phyloP scores from a whole-genome alignment of 2,113 vertebrate genomes.

The Carettochelys insculpta region DNA sequence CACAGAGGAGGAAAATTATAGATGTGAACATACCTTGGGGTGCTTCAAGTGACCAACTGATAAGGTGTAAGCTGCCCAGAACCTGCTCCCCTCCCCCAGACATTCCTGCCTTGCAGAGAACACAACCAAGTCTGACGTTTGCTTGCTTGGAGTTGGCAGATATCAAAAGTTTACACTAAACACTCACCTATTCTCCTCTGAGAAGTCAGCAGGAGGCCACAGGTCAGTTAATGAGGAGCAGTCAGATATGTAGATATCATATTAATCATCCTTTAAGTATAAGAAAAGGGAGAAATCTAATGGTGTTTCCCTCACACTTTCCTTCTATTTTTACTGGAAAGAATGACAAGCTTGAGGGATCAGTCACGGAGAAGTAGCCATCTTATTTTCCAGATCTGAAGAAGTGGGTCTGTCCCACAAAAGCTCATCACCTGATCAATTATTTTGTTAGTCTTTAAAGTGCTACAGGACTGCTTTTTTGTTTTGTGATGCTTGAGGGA shows the following conservation, averaged over 20 bases:
- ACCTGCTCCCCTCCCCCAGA: neutral
- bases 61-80: neutral
- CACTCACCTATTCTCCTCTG: neutral
- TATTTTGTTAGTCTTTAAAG: too few relatives aligned
- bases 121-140: neutral
- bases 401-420: too few relatives aligned
- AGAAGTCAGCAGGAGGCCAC: neutral
- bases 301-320: neutral
- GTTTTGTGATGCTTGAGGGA: too few relatives aligned
- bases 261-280: neutral
- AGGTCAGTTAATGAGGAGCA: neutral
- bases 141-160: neutral
- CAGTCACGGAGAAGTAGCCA: too few relatives aligned
- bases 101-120: neutral
- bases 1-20: neutral
- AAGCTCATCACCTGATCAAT: too few relatives aligned
- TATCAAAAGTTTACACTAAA: neutral
- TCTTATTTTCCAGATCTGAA: too few relatives aligned
- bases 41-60: neutral
- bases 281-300: neutral
- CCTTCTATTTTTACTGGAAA: neutral
- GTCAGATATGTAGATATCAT: neutral
- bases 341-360: neutral
- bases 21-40: neutral
- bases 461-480: too few relatives aligned